Evolutionary conservation across 2,113 vertebrate species (phyloP).

Genomic region (Dromiciops gliroides): DNA sequence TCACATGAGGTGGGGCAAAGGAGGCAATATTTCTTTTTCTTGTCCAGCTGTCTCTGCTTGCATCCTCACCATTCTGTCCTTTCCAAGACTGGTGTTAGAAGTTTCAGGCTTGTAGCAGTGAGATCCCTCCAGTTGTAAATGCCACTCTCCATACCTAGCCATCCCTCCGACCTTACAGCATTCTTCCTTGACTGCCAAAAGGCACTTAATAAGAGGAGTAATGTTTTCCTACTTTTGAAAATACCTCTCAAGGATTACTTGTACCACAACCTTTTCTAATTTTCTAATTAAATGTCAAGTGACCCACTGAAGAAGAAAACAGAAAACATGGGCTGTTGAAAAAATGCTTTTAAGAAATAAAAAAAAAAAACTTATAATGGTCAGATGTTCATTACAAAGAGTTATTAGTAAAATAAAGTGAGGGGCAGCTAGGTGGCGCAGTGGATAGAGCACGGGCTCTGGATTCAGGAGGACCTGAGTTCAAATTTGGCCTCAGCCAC

Average conservation of each 20-base stretch:
- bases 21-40: neutral
- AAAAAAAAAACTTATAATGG: neutral
- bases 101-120: neutral
- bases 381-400: conserved; percentile 10
- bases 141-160: neutral
- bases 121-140: neutral
- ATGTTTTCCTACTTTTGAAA: conserved; percentile 38
- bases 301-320: conserved; percentile 16
- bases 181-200: conserved; percentile 7
- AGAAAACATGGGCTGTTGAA: neutral
- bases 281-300: conserved; percentile 47
- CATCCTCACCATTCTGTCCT: neutral
- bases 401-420: conserved; percentile 32
- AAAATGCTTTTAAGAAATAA: conserved; percentile 1
- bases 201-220: conserved; percentile 32
- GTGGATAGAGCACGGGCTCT: too few relatives aligned
- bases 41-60: neutral
- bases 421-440: too few relatives aligned
- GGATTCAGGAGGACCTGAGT: too few relatives aligned
- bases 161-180: neutral
- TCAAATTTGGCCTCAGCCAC: too few relatives aligned
- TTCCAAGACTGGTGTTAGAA: neutral
- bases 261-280: neutral
- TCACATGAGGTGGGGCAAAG: neutral
- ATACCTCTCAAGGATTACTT: neutral